Conservation (phyloP, 2,888 invertebrate species). For the Lepidochitona cinerea region DNA sequence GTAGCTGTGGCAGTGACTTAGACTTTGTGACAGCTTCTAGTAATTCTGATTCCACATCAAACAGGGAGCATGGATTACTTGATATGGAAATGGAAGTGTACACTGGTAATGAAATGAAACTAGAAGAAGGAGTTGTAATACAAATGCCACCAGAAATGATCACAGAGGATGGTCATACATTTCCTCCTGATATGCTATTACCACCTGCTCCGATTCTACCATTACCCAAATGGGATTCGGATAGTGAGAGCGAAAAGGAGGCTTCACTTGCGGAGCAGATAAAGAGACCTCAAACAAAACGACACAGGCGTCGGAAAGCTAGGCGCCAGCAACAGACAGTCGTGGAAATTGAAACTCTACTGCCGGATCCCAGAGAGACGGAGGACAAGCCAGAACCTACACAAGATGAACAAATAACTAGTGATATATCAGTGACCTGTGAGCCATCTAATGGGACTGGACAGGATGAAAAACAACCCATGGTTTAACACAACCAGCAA, state of each 20-base stretch:
- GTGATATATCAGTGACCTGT: no score
- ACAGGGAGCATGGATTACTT: background rate
- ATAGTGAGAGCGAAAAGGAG: background rate
- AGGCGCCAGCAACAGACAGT: background rate
- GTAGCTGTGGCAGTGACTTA: slow-evolving; percentile 33
- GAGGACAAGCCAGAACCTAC: no score
- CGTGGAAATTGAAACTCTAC: no score
- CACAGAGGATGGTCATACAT: background rate
- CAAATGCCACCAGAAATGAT: background rate
- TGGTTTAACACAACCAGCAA: no score
- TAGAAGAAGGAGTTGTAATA: background rate
- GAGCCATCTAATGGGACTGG: no score
- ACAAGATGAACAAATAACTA: no score
- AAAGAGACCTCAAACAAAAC: background rate
- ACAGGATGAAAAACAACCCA: no score
- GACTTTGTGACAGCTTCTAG: slow-evolving; percentile 55
- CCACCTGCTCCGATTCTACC: background rate
- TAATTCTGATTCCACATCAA: background rate
- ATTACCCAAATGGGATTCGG: background rate
- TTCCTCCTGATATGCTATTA: background rate
- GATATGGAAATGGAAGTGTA: background rate
- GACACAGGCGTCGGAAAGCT: background rate
- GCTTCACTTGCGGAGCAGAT: background rate
- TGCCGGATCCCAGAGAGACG: no score
- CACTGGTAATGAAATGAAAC: background rate